A percentile compares a stretch with the other conserved stretches of the same genome.
phyloP scores from a whole-genome alignment of 2,888 invertebrate species.

The Drosophila niveifrons region DNA sequence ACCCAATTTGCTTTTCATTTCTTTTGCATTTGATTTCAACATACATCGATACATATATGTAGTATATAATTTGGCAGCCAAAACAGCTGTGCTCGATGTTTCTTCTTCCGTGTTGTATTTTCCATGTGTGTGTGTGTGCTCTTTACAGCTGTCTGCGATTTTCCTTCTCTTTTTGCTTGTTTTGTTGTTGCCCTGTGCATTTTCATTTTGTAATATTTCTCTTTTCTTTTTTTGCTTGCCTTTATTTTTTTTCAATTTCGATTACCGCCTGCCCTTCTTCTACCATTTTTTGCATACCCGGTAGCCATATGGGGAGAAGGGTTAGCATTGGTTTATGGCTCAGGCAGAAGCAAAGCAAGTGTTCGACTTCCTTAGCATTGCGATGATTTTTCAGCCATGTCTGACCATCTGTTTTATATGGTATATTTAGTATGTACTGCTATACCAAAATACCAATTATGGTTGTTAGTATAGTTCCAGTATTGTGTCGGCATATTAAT shows the following conservation, averaged over 20 bases:
- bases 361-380: too few relatives aligned
- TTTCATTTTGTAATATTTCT: conserved; percentile 42
- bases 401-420: too few relatives aligned
- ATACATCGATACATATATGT: too few relatives aligned
- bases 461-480: too few relatives aligned
- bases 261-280: conserved; percentile 35
- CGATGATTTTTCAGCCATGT: too few relatives aligned
- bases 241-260: conserved; percentile 47
- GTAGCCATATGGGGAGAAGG: too few relatives aligned
- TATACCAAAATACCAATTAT: too few relatives aligned
- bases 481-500: too few relatives aligned
- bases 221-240: conserved; percentile 1
- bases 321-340: too few relatives aligned
- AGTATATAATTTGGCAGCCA: too few relatives aligned
- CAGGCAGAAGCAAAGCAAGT: too few relatives aligned
- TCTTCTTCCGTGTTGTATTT: conserved; percentile 21
- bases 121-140: neutral
- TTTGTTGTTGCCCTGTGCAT: conserved; percentile 18
- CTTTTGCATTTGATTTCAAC: neutral
- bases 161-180: neutral
- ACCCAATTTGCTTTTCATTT: conserved; percentile 46
- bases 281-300: neutral
- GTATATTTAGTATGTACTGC: too few relatives aligned
- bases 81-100: conserved; percentile 15
- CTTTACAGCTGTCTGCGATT: conserved; percentile 1